phyloP scores from a whole-genome alignment of 2,888 invertebrate genomes.

The Acrocyrtus sp. region DNA sequence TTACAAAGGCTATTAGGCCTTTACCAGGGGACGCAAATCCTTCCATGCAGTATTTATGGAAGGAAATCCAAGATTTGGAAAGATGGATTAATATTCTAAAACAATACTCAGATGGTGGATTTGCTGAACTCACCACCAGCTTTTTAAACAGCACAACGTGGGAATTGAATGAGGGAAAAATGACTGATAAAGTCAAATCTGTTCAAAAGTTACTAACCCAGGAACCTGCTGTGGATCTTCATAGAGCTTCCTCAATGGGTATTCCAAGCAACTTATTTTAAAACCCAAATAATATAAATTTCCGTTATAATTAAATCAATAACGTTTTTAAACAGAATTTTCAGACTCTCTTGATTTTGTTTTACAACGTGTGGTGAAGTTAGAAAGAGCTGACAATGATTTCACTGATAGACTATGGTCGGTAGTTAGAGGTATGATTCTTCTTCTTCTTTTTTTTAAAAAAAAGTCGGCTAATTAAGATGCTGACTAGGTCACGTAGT shows the following conservation, averaged over 20 bases:
- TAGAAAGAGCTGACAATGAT: conserved; percentile 56
- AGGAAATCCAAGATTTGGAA: conserved; percentile 52
- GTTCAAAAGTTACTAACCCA: conserved; percentile 11
- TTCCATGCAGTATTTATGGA: conserved; percentile 53
- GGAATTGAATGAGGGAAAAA: conserved; percentile 1
- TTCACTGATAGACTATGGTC: conserved; percentile 60
- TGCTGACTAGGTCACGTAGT: not conserved
- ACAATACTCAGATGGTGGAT: not conserved
- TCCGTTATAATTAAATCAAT: too few species aligned
- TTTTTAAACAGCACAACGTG: conserved; percentile 3
- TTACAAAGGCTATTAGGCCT: conserved; percentile 57
- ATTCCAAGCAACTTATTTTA: not conserved
- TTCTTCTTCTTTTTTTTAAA: not conserved
- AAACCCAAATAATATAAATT: too few species aligned
- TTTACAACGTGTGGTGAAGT: conserved; percentile 42
- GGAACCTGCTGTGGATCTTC: conserved; percentile 21
- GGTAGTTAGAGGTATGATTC: conserved; percentile 49
- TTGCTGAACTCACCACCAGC: not conserved
- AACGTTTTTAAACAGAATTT: conserved; percentile 44
- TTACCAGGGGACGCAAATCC: conserved; percentile 61
- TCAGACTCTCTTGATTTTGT: conserved; percentile 56
- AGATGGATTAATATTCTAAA: conserved; percentile 34
- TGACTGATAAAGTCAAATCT: not conserved
- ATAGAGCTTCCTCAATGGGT: conserved; percentile 11
- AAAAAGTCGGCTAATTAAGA: not conserved